Percentiles rank a stretch among this genome's conserved stretches.
Evolutionary conservation across 2,113 vertebrate species (phyloP).

Genomic region (Drymodes brunneopygia): DNA sequence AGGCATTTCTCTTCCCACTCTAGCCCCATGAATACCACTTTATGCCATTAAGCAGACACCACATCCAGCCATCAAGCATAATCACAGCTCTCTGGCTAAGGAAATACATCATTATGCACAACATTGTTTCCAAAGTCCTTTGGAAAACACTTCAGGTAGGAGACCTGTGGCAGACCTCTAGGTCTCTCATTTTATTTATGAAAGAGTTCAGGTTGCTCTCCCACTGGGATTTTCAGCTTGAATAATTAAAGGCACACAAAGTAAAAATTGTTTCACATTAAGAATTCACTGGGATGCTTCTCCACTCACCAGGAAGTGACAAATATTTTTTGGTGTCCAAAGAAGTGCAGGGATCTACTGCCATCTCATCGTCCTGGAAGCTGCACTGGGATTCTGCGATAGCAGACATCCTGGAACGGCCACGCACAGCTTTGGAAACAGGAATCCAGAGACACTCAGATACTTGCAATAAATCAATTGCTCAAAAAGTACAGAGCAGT

Average conservation of each 20-base stretch:
- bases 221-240: neutral
- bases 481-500: neutral
- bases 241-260: neutral
- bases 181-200: neutral
- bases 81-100: neutral
- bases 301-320: conserved; percentile 58
- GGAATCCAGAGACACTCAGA: neutral
- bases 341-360: conserved; percentile 52
- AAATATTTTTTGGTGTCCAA: conserved; percentile 18
- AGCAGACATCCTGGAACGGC: conserved; percentile 66
- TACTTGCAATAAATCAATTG: neutral
- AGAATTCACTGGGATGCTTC: neutral
- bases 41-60: neutral
- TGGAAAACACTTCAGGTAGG: neutral
- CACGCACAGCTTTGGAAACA: conserved; percentile 58
- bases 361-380: conserved; percentile 68
- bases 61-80: neutral
- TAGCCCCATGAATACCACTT: neutral
- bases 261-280: neutral
- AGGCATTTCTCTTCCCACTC: neutral
- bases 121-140: neutral
- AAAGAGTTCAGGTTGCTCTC: neutral
- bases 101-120: neutral
- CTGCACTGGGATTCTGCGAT: conserved; percentile 48
- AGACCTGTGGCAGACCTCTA: neutral